Conservation (phyloP, 2,888 invertebrate species). For the Pseudanteris insignis region DNA sequence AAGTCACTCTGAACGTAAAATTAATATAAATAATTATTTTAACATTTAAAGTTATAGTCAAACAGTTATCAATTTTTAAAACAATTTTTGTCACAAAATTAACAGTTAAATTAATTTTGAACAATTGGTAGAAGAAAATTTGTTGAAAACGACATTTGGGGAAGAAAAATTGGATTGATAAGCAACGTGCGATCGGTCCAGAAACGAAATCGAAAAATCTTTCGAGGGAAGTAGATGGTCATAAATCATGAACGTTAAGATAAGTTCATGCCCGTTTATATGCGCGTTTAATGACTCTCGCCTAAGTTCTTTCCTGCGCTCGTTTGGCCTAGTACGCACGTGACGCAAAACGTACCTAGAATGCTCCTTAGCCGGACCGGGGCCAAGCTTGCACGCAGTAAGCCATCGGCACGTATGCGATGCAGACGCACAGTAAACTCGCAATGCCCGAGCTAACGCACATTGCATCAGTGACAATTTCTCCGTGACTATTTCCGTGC, state of each 20-base stretch:
- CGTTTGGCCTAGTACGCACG: constrained; percentile 22
- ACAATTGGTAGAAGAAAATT: no score
- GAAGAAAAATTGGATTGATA: no score
- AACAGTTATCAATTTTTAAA: no score
- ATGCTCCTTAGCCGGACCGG: constrained; percentile 16
- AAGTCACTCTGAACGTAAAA: no score
- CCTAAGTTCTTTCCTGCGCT: constrained; percentile 26
- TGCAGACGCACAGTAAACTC: constrained; percentile 38
- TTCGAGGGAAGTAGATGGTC: constrained; percentile 4
- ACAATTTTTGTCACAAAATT: no score
- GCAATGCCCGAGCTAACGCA: constrained; percentile 6
- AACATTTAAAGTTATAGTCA: no score
- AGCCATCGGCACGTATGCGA: constrained; percentile 33
- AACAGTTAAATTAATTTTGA: no score
- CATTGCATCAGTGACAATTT: constrained; percentile 13
- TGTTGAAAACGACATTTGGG: no score
- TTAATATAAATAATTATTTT: no score
- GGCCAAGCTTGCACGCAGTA: constrained; percentile 18
- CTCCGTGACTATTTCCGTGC: constrained; percentile 16
- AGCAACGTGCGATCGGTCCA: no score
- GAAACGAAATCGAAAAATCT: no score
- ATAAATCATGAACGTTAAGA: constrained; percentile 30
- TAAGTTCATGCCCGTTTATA: constrained; percentile 16
- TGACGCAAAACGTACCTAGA: constrained; percentile 40
- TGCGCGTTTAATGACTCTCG: constrained; percentile 25